Conservation (phyloP, 2,113 vertebrate genomes). For the Ondatra zibethicus region DNA sequence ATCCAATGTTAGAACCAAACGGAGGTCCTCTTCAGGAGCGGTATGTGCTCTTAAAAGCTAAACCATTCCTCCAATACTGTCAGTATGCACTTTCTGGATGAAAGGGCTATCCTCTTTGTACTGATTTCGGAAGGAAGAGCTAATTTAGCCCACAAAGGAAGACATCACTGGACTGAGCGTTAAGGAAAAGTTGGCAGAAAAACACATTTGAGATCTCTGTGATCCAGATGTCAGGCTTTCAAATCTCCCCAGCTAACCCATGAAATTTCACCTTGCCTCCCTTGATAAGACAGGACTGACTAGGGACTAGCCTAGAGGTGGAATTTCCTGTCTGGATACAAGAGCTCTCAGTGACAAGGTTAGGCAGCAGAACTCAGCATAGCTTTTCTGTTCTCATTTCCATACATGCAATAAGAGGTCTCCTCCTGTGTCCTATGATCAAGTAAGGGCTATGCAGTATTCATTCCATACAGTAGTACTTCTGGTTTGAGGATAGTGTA, state of each 20-base stretch:
- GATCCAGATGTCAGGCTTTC: not conserved
- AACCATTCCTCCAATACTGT: not conserved
- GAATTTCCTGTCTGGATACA: not conserved
- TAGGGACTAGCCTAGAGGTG: not conserved
- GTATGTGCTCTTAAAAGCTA: not conserved
- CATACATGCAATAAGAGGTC: not conserved
- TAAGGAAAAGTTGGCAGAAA: not conserved
- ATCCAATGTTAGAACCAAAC: not conserved
- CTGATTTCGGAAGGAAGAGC: not conserved
- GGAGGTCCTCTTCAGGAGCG: not conserved
- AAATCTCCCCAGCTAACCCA: not conserved
- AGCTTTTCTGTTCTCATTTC: conserved; percentile 25
- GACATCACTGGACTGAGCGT: not conserved
- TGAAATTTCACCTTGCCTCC: conserved; percentile 12
- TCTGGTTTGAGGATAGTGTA: conserved; percentile 1
- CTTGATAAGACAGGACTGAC: not conserved
- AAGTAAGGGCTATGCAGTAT: not conserved
- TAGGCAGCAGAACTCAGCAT: not conserved
- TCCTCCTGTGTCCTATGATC: not conserved
- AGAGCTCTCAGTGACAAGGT: not conserved
- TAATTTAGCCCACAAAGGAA: not conserved
- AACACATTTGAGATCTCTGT: not conserved
- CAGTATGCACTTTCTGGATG: not conserved
- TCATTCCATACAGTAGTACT: not conserved
- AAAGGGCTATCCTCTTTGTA: not conserved